Percentiles rank a stretch among this genome's conserved stretches.
Conservation (phyloP, 2,113 vertebrate species). For the Nematolebias whitei region DNA sequence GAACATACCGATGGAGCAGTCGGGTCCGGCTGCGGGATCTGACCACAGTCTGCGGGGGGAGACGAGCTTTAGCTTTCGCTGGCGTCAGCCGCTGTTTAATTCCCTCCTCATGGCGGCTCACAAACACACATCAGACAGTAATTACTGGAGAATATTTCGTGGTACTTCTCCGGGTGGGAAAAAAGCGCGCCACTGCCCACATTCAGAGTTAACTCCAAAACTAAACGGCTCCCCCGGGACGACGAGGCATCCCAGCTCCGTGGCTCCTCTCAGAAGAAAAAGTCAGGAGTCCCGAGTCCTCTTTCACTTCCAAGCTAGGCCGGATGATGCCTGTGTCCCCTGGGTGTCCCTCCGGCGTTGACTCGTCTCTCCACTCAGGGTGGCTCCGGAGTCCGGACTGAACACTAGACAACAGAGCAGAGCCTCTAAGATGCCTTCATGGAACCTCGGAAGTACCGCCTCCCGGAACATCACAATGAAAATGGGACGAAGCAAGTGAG, state of each 20-base stretch:
- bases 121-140: slow-evolving; percentile 2
- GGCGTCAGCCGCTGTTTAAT: slow-evolving; percentile 40
- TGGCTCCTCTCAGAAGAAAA: neutral
- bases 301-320: no score
- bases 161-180: neutral
- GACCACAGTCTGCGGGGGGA: slow-evolving; percentile 31
- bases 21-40: slow-evolving; percentile 16
- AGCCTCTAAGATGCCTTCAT: no score
- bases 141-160: neutral
- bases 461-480: no score
- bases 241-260: slow-evolving; percentile 22
- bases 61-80: slow-evolving; percentile 58
- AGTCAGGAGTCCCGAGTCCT: neutral
- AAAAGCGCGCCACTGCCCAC: slow-evolving; percentile 19
- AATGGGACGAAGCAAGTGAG: no score
- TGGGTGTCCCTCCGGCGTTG: neutral
- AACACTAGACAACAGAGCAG: no score
- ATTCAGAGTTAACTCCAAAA: slow-evolving; percentile 35
- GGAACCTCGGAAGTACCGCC: no score
- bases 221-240: slow-evolving; percentile 52
- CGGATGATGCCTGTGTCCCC: neutral
- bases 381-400: no score
- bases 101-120: slow-evolving; percentile 50
- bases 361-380: no score
- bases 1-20: slow-evolving; percentile 43